Evolutionary conservation across 2,113 vertebrate species (phyloP).

Genomic region (Etia nguti): DNA sequence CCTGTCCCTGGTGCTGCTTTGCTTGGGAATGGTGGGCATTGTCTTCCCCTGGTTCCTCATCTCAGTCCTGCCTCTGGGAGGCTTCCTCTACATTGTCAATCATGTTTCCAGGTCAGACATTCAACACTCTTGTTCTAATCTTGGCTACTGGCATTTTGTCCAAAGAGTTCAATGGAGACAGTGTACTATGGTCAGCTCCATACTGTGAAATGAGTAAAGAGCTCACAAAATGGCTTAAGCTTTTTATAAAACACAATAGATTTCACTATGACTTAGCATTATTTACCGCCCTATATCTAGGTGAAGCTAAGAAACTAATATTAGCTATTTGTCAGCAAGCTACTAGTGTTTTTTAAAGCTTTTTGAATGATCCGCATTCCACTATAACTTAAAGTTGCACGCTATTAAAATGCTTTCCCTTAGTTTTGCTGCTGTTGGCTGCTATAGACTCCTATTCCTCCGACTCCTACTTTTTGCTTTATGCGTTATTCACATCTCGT

Average conservation of each 20-base stretch:
- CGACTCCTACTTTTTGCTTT: too few species aligned
- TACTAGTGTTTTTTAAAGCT: too few species aligned
- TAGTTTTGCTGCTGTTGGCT: too few species aligned
- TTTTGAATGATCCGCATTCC: too few species aligned
- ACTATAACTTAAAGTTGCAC: too few species aligned
- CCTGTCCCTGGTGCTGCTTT: slow-evolving; percentile 77
- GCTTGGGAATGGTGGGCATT: slow-evolving; percentile 70
- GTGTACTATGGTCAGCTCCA: background rate
- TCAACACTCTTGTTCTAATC: background rate
- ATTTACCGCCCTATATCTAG: too few species aligned
- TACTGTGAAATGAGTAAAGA: background rate
- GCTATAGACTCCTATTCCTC: too few species aligned
- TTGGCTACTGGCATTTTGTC: background rate
- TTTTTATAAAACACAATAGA: background rate
- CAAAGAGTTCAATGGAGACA: background rate
- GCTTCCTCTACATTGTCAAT: slow-evolving; percentile 73
- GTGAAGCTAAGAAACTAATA: too few species aligned
- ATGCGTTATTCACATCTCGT: too few species aligned
- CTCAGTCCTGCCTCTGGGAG: slow-evolving; percentile 71
- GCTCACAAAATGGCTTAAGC: background rate
- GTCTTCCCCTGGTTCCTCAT: slow-evolving; percentile 82
- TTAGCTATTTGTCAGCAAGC: too few species aligned
- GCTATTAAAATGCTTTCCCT: too few species aligned
- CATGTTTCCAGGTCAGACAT: slow-evolving; percentile 74
- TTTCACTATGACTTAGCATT: background rate